Evolutionary conservation across 2,888 invertebrate species (phyloP), one percentile per base, ranked within the genome.

Genomic region (Aphelenchoides bicaudatus): DNA sequence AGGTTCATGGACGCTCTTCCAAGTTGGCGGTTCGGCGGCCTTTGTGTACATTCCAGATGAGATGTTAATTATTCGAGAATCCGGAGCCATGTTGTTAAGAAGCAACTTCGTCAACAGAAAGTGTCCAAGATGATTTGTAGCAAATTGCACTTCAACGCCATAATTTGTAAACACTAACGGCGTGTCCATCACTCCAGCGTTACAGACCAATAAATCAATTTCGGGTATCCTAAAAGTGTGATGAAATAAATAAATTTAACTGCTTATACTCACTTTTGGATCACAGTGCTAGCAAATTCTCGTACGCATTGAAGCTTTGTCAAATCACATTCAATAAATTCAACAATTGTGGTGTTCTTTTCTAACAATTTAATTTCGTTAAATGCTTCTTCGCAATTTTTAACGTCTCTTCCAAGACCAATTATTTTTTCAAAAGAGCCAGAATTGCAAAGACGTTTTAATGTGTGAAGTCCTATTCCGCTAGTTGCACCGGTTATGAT

Each of bases 121-220:
- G 77, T 90, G 91, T 0, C 88, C 89, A 62, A 90, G 81, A 78
- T 90, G 87, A 79, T 90, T 90, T 0, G 88, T 86, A 13, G 88
- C 89, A 68, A 89, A 86, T 79, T 89, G 88, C 63, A 88, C 85
- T 81, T 90, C 89, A 76, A 87, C 87, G 1, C 87, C 87, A 76
- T 89, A 67, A 1, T 65, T 56, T 0, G 72, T 70, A 87, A 71
- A 84, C 83, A 70, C 65, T 82, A 66, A 74, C 0, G 75, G 87
- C 27, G 86, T 60, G 48, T 67, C 67, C 74, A 75, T 85, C 0
- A 90, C 86, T 0, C 90, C 90, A 2, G 89, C 89, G 80, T 90
- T 90, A 79, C 88, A 88, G 47, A 89, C 86, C 0, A 90, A 81
- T 4, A 87, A 85, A 80, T 89, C 86, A 63, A 90, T 85, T 74